Evolutionary conservation across 2,888 invertebrate species (phyloP).

Genomic region (Coleophora flavipennella): DNA sequence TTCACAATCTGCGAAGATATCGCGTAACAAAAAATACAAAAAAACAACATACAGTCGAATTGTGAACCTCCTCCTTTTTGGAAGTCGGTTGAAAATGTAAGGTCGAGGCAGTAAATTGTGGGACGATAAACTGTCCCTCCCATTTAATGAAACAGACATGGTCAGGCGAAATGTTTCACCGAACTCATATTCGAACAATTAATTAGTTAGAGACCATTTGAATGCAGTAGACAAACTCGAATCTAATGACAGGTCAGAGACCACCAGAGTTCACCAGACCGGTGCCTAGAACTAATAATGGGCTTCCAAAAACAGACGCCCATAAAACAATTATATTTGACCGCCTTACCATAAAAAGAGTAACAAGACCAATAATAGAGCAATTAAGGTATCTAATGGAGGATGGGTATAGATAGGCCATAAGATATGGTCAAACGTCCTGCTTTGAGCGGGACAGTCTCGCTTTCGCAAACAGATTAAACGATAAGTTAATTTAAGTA

Average conservation of each 20-base stretch:
- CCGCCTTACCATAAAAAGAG: slow-evolving; percentile 68
- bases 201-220: slow-evolving; percentile 35
- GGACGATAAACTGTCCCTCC: too few species aligned
- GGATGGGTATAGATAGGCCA: slow-evolving; percentile 41
- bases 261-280: slow-evolving; percentile 58
- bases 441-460: too few species aligned
- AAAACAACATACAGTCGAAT: too few species aligned
- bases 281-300: slow-evolving; percentile 52
- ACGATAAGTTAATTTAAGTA: too few species aligned
- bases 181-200: not conserved
- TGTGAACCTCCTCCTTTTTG: too few species aligned
- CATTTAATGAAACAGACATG: too few species aligned
- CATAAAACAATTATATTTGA: slow-evolving; percentile 69
- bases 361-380: slow-evolving; percentile 61
- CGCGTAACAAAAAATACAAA: too few species aligned
- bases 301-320: slow-evolving; percentile 55
- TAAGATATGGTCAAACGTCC: too few species aligned
- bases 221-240: slow-evolving; percentile 42
- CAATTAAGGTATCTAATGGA: slow-evolving; percentile 67
- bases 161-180: not conserved
- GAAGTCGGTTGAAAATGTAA: too few species aligned
- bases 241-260: slow-evolving; percentile 8
- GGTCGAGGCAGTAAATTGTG: too few species aligned
- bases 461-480: too few species aligned
- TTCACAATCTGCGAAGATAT: too few species aligned